Base-by-base conservation (phyloP, 2,113 vertebrate species). In the Desmodus rotundus region DNA sequence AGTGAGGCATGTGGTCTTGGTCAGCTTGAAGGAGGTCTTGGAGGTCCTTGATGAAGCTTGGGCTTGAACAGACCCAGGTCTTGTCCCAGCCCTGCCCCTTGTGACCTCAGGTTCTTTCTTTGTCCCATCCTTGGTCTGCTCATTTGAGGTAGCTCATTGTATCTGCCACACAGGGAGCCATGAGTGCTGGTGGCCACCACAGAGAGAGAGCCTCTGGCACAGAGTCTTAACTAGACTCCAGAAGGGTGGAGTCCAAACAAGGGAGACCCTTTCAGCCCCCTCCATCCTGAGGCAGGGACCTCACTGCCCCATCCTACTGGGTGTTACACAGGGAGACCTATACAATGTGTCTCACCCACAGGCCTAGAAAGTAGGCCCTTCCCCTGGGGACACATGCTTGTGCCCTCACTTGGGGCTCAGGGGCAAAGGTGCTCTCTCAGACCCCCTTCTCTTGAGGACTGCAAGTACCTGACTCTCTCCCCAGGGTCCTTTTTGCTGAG, bases 131-230 rank as follows among this genome's bases (percentile, higher is more conserved):
- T 33, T 33, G 1, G 36, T 47, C 33, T n/a, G 52, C 52, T 33
- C 52, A 9, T 1, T 2, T 17, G 2, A 17, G 2, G 5, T 1
- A 0, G 26, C 26, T 4, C 3, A 22, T 3, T 13, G 5, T 24
- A 17, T 26, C 70, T 1, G 2, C 4, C 2, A 0, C 11, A 5
- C 20, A 28, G 91, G 61, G 0, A 33, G 43, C 56, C 1, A 0
- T 45, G 54, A 61, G 16, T 12, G 12, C 67, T 6, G 4, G 68
- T 17, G 6, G 47, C 86, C 26, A 28, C 36, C 2, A 0, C 28
- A 45, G 54, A 77, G 4, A 19, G 11, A 73, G 36, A 26, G 12
- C 1, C 0, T 14, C 31, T 22, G 12, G 15, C 26, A 20, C 43
- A 4, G 47, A 24, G 31, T 47, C 54, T 45, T 43, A 22, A 11